Percentiles rank a stretch among this genome's conserved stretches.
Evolutionary conservation across 2,888 invertebrate genomes (phyloP).

Genomic region (Vannuccia rotundouncinata): DNA sequence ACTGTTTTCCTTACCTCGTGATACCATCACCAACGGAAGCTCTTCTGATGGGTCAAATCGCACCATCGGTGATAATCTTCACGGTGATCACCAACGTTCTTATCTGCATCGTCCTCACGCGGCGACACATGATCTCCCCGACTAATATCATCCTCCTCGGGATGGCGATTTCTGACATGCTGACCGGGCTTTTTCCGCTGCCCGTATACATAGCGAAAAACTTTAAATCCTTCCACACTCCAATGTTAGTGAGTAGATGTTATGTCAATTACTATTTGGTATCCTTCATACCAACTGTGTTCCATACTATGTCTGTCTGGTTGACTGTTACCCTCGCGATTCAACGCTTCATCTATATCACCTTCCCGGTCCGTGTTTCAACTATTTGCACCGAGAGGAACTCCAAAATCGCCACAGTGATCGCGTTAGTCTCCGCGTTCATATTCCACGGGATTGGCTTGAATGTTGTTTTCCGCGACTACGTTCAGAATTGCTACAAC

Average conservation of each 20-base stretch:
- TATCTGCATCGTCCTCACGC: conserved; percentile 79
- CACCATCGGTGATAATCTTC: conserved; percentile 75
- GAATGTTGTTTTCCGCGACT: conserved; percentile 49
- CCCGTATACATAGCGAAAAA: conserved; percentile 43
- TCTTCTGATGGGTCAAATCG: conserved; percentile 67
- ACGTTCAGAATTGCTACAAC: background rate
- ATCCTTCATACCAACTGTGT: conserved; percentile 57
- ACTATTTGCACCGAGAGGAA: conserved; percentile 64
- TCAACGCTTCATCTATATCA: conserved; percentile 88
- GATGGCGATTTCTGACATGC: conserved; percentile 91
- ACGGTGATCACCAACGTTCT: conserved; percentile 84
- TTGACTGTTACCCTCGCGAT: conserved; percentile 79
- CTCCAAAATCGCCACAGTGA: conserved; percentile 25
- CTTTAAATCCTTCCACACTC: conserved; percentile 16
- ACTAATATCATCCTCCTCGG: conserved; percentile 85
- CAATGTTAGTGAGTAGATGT: conserved; percentile 51
- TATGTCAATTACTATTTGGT: conserved; percentile 63
- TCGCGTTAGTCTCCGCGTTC: conserved; percentile 16
- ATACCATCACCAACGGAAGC: background rate
- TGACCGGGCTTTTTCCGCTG: conserved; percentile 60
- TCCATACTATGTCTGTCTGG: conserved; percentile 90
- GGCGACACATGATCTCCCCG: conserved; percentile 81
- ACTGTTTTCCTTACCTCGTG: background rate
- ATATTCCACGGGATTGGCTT: conserved; percentile 30
- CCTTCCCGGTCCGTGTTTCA: conserved; percentile 78